Base-by-base conservation (phyloP, 2,888 invertebrate species). In the Ditylenchus weischeri region DNA sequence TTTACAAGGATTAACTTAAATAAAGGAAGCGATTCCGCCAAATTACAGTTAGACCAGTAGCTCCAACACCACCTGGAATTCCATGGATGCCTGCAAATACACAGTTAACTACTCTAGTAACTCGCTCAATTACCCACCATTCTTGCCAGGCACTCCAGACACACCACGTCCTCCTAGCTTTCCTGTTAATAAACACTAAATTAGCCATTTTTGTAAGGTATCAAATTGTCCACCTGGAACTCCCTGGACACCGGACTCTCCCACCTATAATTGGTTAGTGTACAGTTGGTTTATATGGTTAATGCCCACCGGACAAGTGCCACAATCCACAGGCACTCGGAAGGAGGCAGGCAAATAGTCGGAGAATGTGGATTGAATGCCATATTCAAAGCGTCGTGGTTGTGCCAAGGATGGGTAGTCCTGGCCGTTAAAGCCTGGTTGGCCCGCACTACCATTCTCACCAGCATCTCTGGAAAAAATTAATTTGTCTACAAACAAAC, bases 321-420 rank as follows among this genome's bases (percentile, higher is more conserved):
- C 54, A 54, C 54, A 54, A 13, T 54, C 54, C 11, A 54, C 54
- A 10, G 43, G 43, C 29, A 15, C 15, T 21, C 54, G 54, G 23
- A 54, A 54, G 8, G 54, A n/a, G 21, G 29, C n/a, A 23, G 54
- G 23, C 23, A 54, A 23, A 18, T 54, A 54, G 21, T 54, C n/a
- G 29, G 54, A 29, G 23, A 54, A 54, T 23, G 23, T 29, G 4
- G 54, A 54, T 18, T 11, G 54, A 29, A 54, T 54, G 29, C 54
- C 54, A 29, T 54, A 54, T 11, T 54, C 29, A 11, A 23, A 13
- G 21, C 54, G 54, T 54, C 21, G 3, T 11, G 54, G 54, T 18
- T 54, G 54, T 23, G 29, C 13, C 29, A 54, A 10, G 11, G 54
- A 54, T 21, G 54, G 54, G 54, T 54, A 54, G n/a, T 54, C 54